These are phyloP conservation scores for Homarus americanus DNA, from an alignment of 1,140 invertebrate species.

Conservation along the genomic window DNA sequence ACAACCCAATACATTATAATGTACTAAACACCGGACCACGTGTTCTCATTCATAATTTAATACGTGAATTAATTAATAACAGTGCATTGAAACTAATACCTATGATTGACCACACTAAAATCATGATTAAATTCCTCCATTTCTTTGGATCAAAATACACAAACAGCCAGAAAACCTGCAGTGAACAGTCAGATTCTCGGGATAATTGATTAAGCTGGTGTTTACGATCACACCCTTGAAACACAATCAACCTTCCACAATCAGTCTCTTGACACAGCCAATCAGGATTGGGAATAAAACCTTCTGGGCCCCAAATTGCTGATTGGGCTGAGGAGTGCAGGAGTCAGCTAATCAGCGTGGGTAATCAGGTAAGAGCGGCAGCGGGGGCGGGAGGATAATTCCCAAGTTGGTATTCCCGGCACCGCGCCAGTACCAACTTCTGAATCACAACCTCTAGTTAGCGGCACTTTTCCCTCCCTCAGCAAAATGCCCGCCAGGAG, in stretches of 20 bases:
- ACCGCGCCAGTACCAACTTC: neutral
- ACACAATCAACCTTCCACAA: conserved; percentile 3
- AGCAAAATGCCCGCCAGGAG: too few relatives aligned
- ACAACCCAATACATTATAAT: too few relatives aligned
- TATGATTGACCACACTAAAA: too few relatives aligned
- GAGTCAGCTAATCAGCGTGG: conserved; percentile 6
- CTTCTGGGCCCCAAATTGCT: neutral
- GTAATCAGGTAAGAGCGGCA: conserved; percentile 11
- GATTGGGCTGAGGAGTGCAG: neutral
- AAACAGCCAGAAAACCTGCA: too few relatives aligned
- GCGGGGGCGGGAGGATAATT: neutral
- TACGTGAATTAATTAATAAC: too few relatives aligned
- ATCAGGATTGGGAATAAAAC: neutral
- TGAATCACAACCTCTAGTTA: neutral
- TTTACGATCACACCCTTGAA: neutral
- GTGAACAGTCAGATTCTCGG: too few relatives aligned
- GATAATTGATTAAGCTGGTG: neutral
- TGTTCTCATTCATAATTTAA: too few relatives aligned
- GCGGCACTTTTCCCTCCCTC: neutral
- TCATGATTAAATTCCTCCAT: too few relatives aligned
- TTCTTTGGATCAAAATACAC: too few relatives aligned
- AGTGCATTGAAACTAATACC: too few relatives aligned
- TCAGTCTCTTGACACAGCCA: neutral
- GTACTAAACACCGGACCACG: too few relatives aligned
- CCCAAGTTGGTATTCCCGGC: neutral